Evolutionary conservation across 2,888 invertebrate genomes (phyloP), one percentile per base, ranked within the genome.

Genomic region (Agrypnus murinus): DNA sequence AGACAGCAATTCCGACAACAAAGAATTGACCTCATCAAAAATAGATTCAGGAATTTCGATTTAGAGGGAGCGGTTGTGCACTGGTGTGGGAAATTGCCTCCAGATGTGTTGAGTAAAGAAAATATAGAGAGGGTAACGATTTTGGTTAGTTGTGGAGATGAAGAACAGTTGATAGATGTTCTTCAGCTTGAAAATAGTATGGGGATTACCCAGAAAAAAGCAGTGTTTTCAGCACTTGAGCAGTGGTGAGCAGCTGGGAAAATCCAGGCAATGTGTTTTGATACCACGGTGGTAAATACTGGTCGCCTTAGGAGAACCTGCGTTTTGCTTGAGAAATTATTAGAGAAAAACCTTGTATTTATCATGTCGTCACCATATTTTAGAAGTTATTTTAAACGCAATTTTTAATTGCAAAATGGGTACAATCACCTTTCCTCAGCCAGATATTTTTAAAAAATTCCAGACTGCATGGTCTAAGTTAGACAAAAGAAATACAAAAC

Each of bases 151-250:
- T 43, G 43, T 43, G 43, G 43, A 7, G 7, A 43, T 43, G n/a
- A 7, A 10, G 40, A 43, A 43, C 40, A 43, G 40, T 14, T 43
- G 40, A 43, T 43, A 43, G 40, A 14, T 4, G 40, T 43, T 43
- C 40, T 14, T 43, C 40, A 43, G 43, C 43, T 43, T 43, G 43
- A 43, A 43, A 43, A 43, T 43, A 7, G 43, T 43, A 14, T 43
- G 14, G 43, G 14, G 7, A 43, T 43, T 43, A 43, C 43, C 2
- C 43, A 43, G 15, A 6, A 12, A 43, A 43, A 43, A 43, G 14
- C 43, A 4, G 4, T 43, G 14, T 43, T 43, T 43, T 43, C n/a
- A 43, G 43, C 43, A 43, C 14, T 14, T 43, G 14, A n/a, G 14
- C 43, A 43, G 43, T 43, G 15, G 43, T 2, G 43, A 14, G 43